Base-by-base conservation (phyloP, 2,797 vertebrate genomes). In the Hylomyscus alleni region DNA sequence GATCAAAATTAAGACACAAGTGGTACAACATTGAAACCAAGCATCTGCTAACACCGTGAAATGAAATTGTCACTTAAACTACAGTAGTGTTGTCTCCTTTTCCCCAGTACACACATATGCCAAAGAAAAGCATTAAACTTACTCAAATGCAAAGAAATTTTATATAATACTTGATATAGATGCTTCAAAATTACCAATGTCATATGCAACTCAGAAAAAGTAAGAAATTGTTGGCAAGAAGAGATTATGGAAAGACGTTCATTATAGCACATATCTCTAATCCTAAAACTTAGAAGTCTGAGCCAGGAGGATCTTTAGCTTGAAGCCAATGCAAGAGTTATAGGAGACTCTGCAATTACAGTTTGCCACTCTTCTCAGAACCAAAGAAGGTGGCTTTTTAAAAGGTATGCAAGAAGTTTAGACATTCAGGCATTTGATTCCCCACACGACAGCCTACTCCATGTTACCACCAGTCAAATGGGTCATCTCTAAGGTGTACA, bases 141-240 rank as follows among this genome's bases (percentile, higher is more conserved):
- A 93, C 34, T 73, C 54, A 90, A 67, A 72, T 6, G 60, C 6
- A 83, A 84, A 91, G 56, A 92, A 17, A 52, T 67, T 93, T 50
- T 72, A 56, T 12, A 24, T 40, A 77, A 86, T 73, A 73, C 8
- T 12, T 62, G 50, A 87, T 24, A 92, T 82, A n/a, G 34, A 82
- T 12, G 77, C 37, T 78, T 94, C 69, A 90, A 93, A 96, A 95
- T 52, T 83, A 29, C 56, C 62, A 94, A 69, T 56, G 47, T 95
- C 76, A 88, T 67, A 29, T 83, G 76, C 77, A 90, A 78, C 26
- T 47, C 93, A n/a, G 12, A 67, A 83, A 90, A 87, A 77, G 9
- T 86, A 87, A 83, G 44, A 93, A 77, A 78, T 11, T 44, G 19
- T 76, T 89, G 78, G 34, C 26, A 95, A 95, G 54, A 58, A 83